Evolutionary conservation across 2,113 vertebrate species (phyloP).

Genomic region (Thermophis baileyi): DNA sequence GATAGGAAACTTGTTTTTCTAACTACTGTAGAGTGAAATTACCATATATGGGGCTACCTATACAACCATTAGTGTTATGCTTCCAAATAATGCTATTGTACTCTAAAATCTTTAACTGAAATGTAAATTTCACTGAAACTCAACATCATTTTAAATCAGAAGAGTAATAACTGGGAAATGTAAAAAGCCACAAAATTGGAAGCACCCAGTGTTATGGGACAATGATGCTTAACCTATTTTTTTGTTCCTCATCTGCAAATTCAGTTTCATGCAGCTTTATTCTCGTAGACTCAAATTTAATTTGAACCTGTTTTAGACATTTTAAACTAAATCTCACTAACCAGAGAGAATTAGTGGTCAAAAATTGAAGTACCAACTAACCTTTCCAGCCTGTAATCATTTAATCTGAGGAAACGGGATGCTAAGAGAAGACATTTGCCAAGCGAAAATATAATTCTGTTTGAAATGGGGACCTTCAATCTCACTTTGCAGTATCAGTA

Average conservation of each 20-base stretch:
- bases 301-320: background rate
- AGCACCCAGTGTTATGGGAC: background rate
- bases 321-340: background rate
- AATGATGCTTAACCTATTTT: background rate
- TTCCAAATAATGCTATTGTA: background rate
- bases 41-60: background rate
- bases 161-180: background rate
- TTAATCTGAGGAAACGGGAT: background rate
- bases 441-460: background rate
- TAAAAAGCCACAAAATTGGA: background rate
- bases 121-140: background rate
- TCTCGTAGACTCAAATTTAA: background rate
- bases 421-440: background rate
- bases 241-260: background rate
- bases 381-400: background rate
- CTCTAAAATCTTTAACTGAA: background rate
- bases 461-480: background rate
- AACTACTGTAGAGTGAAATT: background rate
- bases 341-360: background rate
- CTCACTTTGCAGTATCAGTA: background rate
- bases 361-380: background rate
- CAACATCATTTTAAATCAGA: background rate
- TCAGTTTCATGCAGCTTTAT: background rate
- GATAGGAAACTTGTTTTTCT: background rate
- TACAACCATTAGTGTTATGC: background rate